These are phyloP conservation scores for Phocoena sinus DNA, from an alignment of 2,113 vertebrate genomes.

Conservation along the genomic window DNA sequence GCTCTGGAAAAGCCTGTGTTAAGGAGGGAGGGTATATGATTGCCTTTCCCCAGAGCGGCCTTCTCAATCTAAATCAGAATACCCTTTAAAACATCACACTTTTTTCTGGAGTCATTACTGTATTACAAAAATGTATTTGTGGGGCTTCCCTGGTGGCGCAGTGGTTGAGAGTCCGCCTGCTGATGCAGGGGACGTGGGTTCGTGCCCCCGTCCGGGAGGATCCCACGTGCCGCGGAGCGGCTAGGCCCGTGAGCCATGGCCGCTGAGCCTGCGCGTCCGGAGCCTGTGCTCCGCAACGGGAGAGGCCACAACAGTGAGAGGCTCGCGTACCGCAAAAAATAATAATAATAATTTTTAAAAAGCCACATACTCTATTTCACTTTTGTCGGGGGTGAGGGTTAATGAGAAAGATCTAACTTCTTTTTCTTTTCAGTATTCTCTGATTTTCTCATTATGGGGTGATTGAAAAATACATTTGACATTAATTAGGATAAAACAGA, in stretches of 20 bases:
- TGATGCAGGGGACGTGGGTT: no score
- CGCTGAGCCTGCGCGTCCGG: fast-evolving
- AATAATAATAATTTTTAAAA: neutral
- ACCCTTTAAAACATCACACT: neutral
- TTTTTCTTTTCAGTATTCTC: neutral
- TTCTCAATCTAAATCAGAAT: neutral
- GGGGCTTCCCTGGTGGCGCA: no score
- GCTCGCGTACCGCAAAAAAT: no score
- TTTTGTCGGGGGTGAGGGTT: neutral
- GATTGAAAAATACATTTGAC: neutral
- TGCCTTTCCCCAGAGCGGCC: neutral
- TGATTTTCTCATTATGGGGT: neutral
- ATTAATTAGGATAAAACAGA: conserved; percentile 1
- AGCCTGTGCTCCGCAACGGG: no score
- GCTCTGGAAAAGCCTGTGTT: neutral
- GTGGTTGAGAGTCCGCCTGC: no score
- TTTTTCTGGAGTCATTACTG: neutral
- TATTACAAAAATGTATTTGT: neutral
- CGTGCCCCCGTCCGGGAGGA: no score
- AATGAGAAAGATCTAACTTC: neutral
- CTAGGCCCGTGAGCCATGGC: no score
- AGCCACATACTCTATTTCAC: neutral
- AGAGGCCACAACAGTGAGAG: no score
- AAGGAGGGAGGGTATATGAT: neutral
- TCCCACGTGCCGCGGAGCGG: no score